Conservation (phyloP, 2,888 invertebrate genomes). For the Seira ritae region DNA sequence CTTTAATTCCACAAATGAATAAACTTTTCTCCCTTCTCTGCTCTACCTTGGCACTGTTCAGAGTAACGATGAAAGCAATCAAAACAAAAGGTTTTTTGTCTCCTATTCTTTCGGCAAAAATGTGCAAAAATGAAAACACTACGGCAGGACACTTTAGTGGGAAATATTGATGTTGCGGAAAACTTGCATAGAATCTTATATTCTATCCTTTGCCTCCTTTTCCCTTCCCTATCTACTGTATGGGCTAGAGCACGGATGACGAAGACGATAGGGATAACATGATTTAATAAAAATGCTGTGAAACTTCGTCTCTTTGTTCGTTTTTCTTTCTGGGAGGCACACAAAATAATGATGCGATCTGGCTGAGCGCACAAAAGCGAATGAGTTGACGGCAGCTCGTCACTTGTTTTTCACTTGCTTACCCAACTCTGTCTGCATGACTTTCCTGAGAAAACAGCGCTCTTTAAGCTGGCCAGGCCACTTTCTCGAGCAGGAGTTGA, state of each 20-base stretch:
- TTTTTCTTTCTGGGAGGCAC: background rate
- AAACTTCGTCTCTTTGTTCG: background rate
- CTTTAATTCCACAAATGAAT: conserved; percentile 7
- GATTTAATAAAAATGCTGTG: background rate
- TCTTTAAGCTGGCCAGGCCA: background rate
- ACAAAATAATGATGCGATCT: background rate
- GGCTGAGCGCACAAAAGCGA: background rate
- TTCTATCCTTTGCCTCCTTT: too few species aligned
- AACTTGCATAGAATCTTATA: too few species aligned
- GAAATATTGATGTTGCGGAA: too few species aligned
- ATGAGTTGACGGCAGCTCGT: conserved; percentile 3
- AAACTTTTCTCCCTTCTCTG: background rate
- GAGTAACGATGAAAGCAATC: too few species aligned
- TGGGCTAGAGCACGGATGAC: too few species aligned
- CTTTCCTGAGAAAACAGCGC: background rate
- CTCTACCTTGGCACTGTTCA: too few species aligned
- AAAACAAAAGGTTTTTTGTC: too few species aligned
- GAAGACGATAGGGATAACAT: background rate
- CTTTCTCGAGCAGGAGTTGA: background rate
- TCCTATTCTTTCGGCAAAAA: background rate
- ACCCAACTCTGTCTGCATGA: conserved; percentile 48
- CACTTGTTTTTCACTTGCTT: conserved; percentile 39
- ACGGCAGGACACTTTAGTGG: background rate
- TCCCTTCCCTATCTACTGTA: too few species aligned
- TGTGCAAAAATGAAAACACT: background rate